Conservation (phyloP, 2,113 vertebrate species). For the Scortum barcoo region DNA sequence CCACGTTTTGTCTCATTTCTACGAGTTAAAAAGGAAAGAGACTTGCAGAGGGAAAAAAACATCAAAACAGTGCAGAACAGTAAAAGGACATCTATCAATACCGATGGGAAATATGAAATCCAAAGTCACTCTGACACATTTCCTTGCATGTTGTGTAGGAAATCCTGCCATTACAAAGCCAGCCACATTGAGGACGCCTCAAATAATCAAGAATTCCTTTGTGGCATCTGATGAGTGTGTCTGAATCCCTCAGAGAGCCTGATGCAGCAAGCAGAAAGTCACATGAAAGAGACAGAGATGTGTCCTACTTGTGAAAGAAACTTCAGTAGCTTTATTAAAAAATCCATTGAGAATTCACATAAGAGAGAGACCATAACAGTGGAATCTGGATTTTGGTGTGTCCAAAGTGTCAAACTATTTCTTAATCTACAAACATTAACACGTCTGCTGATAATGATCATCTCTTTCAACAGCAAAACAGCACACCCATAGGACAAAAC, state of each 20-base stretch:
- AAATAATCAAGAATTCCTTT: background rate
- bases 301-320: slow-evolving; percentile 16
- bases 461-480: too few relatives aligned
- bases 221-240: background rate
- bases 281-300: background rate
- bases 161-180: background rate
- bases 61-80: slow-evolving; percentile 2
- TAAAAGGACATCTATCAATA: background rate
- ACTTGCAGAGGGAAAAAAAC: too few relatives aligned
- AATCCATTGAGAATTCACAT: background rate
- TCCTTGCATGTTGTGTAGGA: background rate
- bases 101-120: slow-evolving; percentile 7
- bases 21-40: too few relatives aligned
- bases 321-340: slow-evolving; percentile 8
- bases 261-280: background rate
- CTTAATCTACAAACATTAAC: too few relatives aligned
- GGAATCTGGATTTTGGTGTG: background rate
- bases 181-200: background rate
- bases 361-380: background rate
- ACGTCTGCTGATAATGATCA: too few relatives aligned
- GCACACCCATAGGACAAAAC: too few relatives aligned
- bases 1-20: background rate
- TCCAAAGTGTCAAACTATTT: too few relatives aligned
- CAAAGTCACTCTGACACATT: background rate
- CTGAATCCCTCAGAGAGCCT: background rate